These are phyloP conservation scores for Rhingia campestris DNA, from an alignment of 2,888 invertebrate species.

Conservation along the genomic window DNA sequence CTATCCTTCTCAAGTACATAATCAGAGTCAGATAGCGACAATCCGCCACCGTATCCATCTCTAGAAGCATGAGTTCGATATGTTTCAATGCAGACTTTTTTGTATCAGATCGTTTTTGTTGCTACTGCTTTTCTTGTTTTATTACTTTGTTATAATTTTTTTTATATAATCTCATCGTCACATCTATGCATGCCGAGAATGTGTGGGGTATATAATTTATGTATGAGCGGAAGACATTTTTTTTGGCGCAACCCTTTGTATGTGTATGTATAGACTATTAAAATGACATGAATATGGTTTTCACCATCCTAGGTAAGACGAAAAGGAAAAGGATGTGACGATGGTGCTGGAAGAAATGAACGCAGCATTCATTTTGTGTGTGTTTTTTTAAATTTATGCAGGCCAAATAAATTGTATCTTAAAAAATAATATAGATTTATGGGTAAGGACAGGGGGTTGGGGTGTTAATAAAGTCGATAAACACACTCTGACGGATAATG, in stretches of 20 bases:
- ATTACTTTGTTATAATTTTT: constrained; percentile 45
- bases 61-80: constrained; percentile 39
- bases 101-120: neutral
- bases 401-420: constrained; percentile 55
- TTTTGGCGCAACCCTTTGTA: constrained; percentile 51
- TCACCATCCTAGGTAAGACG: neutral
- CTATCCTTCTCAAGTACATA: neutral
- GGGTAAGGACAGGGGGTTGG: constrained; percentile 28
- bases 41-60: constrained; percentile 22
- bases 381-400: constrained; percentile 39
- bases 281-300: neutral
- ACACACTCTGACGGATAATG: constrained; percentile 23
- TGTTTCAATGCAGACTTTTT: constrained; percentile 42
- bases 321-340: neutral
- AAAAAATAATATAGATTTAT: constrained; percentile 51
- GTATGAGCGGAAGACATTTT: constrained; percentile 15
- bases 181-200: constrained; percentile 14
- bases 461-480: constrained; percentile 51
- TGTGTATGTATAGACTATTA: neutral
- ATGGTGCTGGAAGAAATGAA: constrained; percentile 17
- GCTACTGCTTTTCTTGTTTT: constrained; percentile 26
- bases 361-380: constrained; percentile 4
- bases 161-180: constrained; percentile 14
- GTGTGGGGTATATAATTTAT: constrained; percentile 28
- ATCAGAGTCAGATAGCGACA: constrained; percentile 44